Base-by-base conservation (phyloP, 1,140 invertebrate species). In the Proales similis region DNA sequence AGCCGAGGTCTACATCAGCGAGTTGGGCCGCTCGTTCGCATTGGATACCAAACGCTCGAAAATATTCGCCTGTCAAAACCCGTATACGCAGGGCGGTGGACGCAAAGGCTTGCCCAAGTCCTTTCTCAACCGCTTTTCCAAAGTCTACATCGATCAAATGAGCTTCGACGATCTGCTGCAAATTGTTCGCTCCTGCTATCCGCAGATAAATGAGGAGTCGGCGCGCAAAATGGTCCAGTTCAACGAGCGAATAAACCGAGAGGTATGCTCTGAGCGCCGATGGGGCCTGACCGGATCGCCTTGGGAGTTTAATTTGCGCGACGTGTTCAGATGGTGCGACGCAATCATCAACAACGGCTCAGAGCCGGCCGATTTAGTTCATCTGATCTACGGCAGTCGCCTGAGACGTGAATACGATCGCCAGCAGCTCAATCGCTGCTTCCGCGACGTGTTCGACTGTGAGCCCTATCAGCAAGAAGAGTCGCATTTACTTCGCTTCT, bases 61-160 rank as follows among this genome's bases (percentile, higher is more conserved):
- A 67, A 82, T 99, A 32, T 99, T 99, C 77, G 94, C 86, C 9
- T 97, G 92, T 73, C 94, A 98, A 78, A 99, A 99, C 81, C 94
- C 95, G 0, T 76, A 90, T n/a, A 83, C 83, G 69, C 88, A 98
- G 79, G 95, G 95, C 29, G 91, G 93, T 2, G 90, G 87, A 1
- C 80, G 95, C 66, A 85, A 93, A 74, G 93, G 93, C 7, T 78
- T 99, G 42, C 95, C 95, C 0, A 84, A 88, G 69, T 98, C 93
- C 1, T 99, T 99, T 71, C 77, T 98, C 0, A 99, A 99, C 77
- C 82, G 95, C 68, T 99, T 99, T 70, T 22, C 66, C 20, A 61
- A 84, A 81, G 82, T 97, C 1, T 94, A 86, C 69, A 79, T 96
- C 11, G 85, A 90, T 64, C 81, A 85, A 12, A 77, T 97, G 46